These are phyloP conservation scores for Metellina segmentata DNA, from an alignment of 2,888 invertebrate species.

Conservation along the genomic window DNA sequence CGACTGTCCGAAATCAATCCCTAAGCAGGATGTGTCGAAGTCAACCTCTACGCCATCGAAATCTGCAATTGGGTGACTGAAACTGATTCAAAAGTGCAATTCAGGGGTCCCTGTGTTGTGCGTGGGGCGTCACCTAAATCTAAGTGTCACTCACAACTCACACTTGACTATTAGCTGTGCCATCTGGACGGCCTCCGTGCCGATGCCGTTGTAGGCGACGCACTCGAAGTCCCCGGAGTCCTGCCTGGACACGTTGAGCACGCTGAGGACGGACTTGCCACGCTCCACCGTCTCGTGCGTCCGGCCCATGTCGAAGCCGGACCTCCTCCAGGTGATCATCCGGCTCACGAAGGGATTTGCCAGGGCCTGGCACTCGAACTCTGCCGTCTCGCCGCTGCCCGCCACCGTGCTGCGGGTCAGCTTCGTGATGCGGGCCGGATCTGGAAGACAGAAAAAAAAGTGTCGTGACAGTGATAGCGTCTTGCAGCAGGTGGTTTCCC, in stretches of 20 bases:
- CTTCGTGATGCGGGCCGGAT: constrained; percentile 89
- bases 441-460: constrained; percentile 82
- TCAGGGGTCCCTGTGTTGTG: not conserved
- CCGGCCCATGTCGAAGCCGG: constrained; percentile 84
- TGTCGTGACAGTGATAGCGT: too few species aligned
- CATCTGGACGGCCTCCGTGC: constrained; percentile 87
- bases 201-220: constrained; percentile 94
- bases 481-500: too few species aligned
- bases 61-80: not conserved
- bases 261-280: constrained; percentile 81
- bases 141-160: constrained; percentile 82
- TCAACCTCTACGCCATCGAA: not conserved
- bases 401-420: constrained; percentile 88
- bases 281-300: constrained; percentile 82
- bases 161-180: constrained; percentile 94
- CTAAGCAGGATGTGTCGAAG: too few species aligned
- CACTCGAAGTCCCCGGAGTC: constrained; percentile 95
- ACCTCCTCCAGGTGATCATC: constrained; percentile 89
- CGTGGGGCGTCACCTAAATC: constrained; percentile 22
- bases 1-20: too few species aligned
- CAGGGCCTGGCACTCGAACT: constrained; percentile 90
- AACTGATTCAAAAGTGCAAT: not conserved
- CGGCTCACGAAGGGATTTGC: constrained; percentile 92
- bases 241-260: constrained; percentile 88
- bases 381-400: constrained; percentile 89